Conservation (phyloP, 2,888 invertebrate species). For the Geotrupes spiniger region DNA sequence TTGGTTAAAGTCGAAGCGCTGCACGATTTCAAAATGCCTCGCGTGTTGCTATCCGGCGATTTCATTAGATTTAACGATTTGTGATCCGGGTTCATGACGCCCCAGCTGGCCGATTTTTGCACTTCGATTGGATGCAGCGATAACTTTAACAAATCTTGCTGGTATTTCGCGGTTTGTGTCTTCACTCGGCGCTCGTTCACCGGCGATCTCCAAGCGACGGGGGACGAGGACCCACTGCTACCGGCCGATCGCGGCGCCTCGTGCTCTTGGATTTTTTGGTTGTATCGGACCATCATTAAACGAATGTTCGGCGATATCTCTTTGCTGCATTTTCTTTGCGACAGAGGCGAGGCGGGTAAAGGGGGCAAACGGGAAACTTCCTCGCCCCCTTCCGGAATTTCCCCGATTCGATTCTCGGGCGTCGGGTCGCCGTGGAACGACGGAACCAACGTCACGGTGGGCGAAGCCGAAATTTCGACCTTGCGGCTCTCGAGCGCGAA, state of each 20-base stretch:
- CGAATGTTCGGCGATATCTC: constrained; percentile 69
- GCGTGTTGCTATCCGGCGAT: constrained; percentile 18
- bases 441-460: constrained; percentile 16
- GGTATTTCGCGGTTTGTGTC: constrained; percentile 53
- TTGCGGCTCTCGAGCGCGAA: constrained; percentile 28
- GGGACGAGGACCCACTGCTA: constrained; percentile 65
- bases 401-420: constrained; percentile 7
- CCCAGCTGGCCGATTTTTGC: constrained; percentile 64
- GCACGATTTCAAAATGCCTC: constrained; percentile 44
- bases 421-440: constrained; percentile 14
- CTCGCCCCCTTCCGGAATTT: constrained; percentile 28
- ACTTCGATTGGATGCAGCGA: constrained; percentile 55
- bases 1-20: constrained; percentile 38
- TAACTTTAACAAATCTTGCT: constrained; percentile 48
- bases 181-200: constrained; percentile 58
- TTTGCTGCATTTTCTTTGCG: constrained; percentile 57
- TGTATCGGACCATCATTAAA: constrained; percentile 69
- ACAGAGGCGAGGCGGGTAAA: constrained; percentile 58
- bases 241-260: constrained; percentile 48
- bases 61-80: constrained; percentile 42
- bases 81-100: constrained; percentile 35
- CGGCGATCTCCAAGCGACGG: constrained; percentile 63
- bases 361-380: constrained; percentile 51
- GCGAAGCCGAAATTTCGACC: constrained; percentile 19
- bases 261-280: constrained; percentile 62